Conservation (phyloP, 2,888 invertebrate species). For the Eurytoma californica region DNA sequence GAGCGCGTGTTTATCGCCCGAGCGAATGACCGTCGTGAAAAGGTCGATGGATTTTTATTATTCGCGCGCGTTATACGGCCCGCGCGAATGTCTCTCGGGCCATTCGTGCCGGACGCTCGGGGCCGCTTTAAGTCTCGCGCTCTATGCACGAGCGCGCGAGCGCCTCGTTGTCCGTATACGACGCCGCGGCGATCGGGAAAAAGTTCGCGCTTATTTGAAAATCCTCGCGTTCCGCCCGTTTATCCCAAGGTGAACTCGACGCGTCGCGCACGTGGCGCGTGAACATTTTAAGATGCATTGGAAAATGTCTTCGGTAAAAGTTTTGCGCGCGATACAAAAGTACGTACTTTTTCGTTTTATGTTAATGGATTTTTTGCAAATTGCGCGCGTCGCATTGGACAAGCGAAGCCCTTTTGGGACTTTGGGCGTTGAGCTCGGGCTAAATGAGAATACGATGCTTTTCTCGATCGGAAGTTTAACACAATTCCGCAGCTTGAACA, state of each 20-base stretch:
- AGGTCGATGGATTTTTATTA: conserved; percentile 51
- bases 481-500: conserved; percentile 42
- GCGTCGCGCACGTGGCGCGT: no score
- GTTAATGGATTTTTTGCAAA: no score
- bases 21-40: conserved; percentile 27
- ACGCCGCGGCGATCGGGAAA: not conserved
- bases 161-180: not conserved
- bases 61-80: conserved; percentile 8
- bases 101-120: conserved; percentile 23
- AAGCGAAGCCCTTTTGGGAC: no score
- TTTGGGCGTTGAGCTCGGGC: not conserved
- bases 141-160: not conserved
- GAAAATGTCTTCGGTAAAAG: no score
- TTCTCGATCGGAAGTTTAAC: conserved; percentile 47
- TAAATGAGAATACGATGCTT: conserved; percentile 33
- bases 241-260: no score
- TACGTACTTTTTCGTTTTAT: no score
- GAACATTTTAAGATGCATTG: no score
- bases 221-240: no score
- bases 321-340: no score
- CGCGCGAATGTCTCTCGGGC: conserved; percentile 5
- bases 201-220: no score
- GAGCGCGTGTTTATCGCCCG: conserved; percentile 32
- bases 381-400: no score
- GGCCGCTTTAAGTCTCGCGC: conserved; percentile 7